Conservation (phyloP, 2,113 vertebrate species). For the Hyperoodon ampullatus region DNA sequence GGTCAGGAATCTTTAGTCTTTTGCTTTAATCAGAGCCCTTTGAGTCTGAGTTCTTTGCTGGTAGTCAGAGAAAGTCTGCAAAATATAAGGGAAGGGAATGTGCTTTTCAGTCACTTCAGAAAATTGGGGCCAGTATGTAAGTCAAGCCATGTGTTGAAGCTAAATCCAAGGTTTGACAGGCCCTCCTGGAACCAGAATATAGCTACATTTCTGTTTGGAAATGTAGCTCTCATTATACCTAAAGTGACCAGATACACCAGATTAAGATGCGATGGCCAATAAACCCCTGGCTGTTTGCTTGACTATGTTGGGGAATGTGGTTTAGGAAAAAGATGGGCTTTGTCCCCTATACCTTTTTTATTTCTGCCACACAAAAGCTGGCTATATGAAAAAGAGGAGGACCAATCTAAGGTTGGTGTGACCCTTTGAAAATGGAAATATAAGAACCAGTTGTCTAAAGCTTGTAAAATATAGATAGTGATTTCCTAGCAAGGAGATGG, state of each 20-base stretch:
- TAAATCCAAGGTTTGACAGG: conserved; percentile 31
- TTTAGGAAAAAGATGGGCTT: conserved; percentile 57
- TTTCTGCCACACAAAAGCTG: conserved; percentile 47
- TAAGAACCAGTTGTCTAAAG: conserved; percentile 29
- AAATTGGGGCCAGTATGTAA: neutral
- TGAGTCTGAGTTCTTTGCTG: conserved; percentile 29
- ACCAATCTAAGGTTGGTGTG: neutral
- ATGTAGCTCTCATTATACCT: neutral
- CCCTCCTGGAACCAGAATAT: neutral
- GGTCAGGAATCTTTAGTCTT: conserved; percentile 3
- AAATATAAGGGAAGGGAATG: conserved; percentile 14
- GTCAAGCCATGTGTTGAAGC: neutral
- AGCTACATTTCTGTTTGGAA: conserved; percentile 27
- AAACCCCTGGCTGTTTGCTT: conserved; percentile 42
- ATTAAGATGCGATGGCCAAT: conserved; percentile 5
- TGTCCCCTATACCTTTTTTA: conserved; percentile 20
- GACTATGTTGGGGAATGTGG: conserved; percentile 37
- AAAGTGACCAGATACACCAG: conserved; percentile 31
- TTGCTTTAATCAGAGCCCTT: neutral
- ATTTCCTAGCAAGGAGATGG: conserved; percentile 17
- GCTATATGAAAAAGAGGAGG: neutral
- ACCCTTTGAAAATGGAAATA: conserved; percentile 48
- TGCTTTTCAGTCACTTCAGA: conserved; percentile 14
- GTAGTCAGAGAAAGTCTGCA: conserved; percentile 33
- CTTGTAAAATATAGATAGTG: conserved; percentile 9